Conservation (phyloP, 2,888 invertebrate species). For the Nomada fucata region DNA sequence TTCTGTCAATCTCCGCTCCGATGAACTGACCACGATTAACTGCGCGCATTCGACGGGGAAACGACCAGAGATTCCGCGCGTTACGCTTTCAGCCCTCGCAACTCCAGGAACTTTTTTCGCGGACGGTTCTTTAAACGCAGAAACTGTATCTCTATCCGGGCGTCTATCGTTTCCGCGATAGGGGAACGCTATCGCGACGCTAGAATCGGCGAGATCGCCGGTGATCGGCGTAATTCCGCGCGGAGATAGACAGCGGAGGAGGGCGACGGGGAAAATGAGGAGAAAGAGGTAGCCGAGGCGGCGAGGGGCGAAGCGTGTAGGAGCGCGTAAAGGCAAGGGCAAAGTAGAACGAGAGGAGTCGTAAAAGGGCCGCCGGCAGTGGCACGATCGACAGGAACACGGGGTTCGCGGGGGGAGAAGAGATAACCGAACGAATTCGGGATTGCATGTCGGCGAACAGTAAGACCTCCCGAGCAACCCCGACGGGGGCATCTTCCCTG, state of each 20-base stretch:
- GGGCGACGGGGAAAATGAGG: neutral
- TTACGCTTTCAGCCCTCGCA: neutral
- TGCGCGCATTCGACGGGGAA: neutral
- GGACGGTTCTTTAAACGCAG: neutral
- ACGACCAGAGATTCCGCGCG: slow-evolving; percentile 8
- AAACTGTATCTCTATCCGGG: neutral
- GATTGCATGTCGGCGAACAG: slow-evolving; percentile 82
- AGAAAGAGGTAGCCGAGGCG: neutral
- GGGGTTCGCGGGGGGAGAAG: slow-evolving; percentile 39
- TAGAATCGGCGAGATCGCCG: slow-evolving; percentile 26
- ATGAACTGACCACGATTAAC: neutral
- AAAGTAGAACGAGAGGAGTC: slow-evolving; percentile 53
- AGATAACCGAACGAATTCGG: slow-evolving; percentile 72
- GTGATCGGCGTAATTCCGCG: slow-evolving; percentile 17
- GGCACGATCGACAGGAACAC: slow-evolving; percentile 39
- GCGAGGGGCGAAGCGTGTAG: slow-evolving; percentile 4
- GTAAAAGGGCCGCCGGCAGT: slow-evolving; percentile 54
- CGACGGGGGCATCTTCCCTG: slow-evolving; percentile 74
- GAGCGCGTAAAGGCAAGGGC: slow-evolving; percentile 45
- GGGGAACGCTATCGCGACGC: neutral
- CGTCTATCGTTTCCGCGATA: slow-evolving; percentile 13
- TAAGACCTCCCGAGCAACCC: slow-evolving; percentile 78
- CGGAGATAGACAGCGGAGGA: neutral
- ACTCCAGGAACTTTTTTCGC: neutral
- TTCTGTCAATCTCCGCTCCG: slow-evolving; percentile 1